Conservation (phyloP, 2,888 invertebrate species). For the Acanthoscelides obtectus region DNA sequence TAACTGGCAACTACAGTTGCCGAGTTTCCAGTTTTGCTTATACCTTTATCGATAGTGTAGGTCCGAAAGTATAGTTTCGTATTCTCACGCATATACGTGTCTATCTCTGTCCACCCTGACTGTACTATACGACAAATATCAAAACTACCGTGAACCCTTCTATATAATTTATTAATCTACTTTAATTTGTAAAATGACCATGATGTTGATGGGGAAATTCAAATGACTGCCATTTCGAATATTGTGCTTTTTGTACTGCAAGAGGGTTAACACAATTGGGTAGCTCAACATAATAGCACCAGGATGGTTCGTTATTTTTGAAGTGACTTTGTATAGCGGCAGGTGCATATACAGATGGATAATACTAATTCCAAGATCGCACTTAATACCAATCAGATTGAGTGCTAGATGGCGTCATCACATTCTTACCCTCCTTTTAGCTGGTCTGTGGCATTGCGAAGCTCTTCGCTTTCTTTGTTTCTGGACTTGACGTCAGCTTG, state of each 20-base stretch:
- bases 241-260: constrained; percentile 5
- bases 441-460: too few species aligned
- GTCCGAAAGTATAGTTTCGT: too few species aligned
- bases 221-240: constrained; percentile 8
- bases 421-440: too few species aligned
- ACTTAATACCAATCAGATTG: too few species aligned
- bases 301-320: background rate
- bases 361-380: too few species aligned
- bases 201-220: constrained; percentile 6
- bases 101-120: background rate
- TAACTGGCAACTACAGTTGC: too few species aligned
- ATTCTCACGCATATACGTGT: too few species aligned
- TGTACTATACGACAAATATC: constrained; percentile 7
- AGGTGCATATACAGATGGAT: background rate
- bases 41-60: too few species aligned
- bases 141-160: constrained; percentile 5
- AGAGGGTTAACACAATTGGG: background rate
- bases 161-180: constrained; percentile 10
- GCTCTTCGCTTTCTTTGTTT: too few species aligned
- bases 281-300: background rate
- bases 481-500: too few species aligned
- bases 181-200: constrained; percentile 14
- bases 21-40: too few species aligned
- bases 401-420: too few species aligned
- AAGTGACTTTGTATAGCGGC: background rate